Percentiles rank a stretch among this genome's conserved stretches.
Conservation (phyloP, 1,140 invertebrate species). For the Rhopalosiphum maidis region DNA sequence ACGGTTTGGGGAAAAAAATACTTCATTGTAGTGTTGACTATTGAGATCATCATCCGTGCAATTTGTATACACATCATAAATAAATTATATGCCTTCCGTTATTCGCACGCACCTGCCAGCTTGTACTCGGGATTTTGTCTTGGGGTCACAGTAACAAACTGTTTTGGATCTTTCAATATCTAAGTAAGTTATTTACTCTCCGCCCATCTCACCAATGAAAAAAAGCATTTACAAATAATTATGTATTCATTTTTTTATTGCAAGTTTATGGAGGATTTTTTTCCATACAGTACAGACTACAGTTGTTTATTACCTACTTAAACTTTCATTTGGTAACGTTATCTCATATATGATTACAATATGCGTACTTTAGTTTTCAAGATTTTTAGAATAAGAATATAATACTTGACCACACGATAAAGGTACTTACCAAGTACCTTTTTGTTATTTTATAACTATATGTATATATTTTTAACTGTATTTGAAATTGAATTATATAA, state of each 20-base stretch:
- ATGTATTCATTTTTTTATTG: too few species aligned
- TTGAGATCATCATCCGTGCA: not conserved
- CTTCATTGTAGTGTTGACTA: constrained; percentile 12
- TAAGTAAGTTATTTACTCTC: not conserved
- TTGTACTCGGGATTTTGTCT: not conserved
- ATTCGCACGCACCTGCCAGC: not conserved
- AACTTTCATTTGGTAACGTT: not conserved
- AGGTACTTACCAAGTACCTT: too few species aligned
- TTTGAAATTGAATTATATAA: not conserved
- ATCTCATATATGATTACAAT: not conserved
- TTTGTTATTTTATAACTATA: too few species aligned
- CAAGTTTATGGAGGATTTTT: too few species aligned
- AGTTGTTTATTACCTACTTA: too few species aligned
- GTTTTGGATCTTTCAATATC: not conserved
- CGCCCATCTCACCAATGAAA: not conserved
- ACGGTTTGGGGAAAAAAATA: constrained; percentile 3
- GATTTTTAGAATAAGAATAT: not conserved
- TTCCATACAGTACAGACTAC: too few species aligned
- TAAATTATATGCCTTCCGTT: not conserved
- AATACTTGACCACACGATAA: not conserved
- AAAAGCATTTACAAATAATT: not conserved
- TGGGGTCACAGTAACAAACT: not conserved
- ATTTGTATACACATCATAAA: not conserved
- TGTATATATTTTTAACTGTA: not conserved
- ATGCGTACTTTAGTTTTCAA: too few species aligned